These are phyloP conservation scores for Callyntrura guangdongensis DNA, from an alignment of 2,888 invertebrate species.

Conservation along the genomic window DNA sequence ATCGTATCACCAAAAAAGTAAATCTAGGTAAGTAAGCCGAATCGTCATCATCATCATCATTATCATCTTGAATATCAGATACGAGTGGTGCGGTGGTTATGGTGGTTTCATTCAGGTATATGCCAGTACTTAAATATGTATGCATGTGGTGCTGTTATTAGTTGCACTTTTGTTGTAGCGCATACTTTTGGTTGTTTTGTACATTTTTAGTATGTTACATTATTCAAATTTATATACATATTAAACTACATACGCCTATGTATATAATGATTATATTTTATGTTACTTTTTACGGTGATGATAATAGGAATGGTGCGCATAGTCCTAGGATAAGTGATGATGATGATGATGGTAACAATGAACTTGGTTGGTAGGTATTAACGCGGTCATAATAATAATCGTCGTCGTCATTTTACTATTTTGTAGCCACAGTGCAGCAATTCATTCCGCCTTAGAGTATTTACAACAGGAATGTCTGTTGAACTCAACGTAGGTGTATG, in stretches of 20 bases:
- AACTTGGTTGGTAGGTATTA: conserved; percentile 42
- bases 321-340: neutral
- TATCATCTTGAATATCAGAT: neutral
- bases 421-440: neutral
- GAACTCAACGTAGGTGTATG: neutral
- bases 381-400: conserved; percentile 50
- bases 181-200: no score
- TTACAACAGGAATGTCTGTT: neutral
- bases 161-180: no score
- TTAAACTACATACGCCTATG: no score
- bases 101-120: neutral
- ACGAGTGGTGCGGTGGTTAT: no score
- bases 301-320: no score
- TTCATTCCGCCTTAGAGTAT: neutral
- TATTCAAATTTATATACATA: no score
- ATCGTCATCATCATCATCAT: conserved; percentile 48
- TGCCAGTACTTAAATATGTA: neutral
- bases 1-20: conserved; percentile 59
- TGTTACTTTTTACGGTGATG: no score
- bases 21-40: conserved; percentile 74
- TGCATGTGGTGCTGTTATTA: no score
- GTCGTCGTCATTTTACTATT: neutral
- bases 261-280: no score
- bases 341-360: conserved; percentile 17
- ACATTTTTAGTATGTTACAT: no score